phyloP scores from a whole-genome alignment of 2,888 invertebrate genomes.

The Anaspis maculata region DNA sequence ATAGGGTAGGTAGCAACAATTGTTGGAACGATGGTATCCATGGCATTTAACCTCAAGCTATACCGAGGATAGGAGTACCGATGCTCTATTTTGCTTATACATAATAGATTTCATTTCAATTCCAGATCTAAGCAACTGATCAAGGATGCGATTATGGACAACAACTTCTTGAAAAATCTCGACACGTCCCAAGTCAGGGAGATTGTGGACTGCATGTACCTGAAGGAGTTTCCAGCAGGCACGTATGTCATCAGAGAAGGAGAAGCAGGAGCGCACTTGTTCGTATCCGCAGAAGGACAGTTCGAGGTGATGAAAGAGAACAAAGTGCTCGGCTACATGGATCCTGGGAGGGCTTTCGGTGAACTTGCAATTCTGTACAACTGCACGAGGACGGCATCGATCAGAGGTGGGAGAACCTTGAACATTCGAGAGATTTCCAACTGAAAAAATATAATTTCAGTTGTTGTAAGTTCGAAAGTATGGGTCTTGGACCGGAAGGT shows the following conservation, averaged over 20 bases:
- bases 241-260: constrained; percentile 54
- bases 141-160: constrained; percentile 56
- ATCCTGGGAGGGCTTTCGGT: constrained; percentile 58
- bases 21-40: too few relatives aligned
- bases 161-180: constrained; percentile 58
- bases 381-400: constrained; percentile 61
- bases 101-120: constrained; percentile 4
- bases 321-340: constrained; percentile 54
- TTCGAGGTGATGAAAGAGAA: constrained; percentile 60
- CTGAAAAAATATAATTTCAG: constrained; percentile 38
- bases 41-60: too few relatives aligned
- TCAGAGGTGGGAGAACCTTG: constrained; percentile 43
- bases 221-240: constrained; percentile 46
- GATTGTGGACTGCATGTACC: constrained; percentile 60
- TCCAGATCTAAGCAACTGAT: constrained; percentile 56
- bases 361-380: constrained; percentile 69
- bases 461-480: constrained; percentile 52
- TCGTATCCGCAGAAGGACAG: constrained; percentile 58
- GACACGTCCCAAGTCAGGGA: constrained; percentile 55
- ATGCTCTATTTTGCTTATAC: too few relatives aligned
- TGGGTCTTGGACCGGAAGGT: constrained; percentile 62
- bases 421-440: not conserved
- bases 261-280: constrained; percentile 54
- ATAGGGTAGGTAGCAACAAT: too few relatives aligned
- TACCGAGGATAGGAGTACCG: too few relatives aligned